Conservation (phyloP, 30 jellyfish, hydroid and myxozoan genomes). For the Aurelia sp. region DNA sequence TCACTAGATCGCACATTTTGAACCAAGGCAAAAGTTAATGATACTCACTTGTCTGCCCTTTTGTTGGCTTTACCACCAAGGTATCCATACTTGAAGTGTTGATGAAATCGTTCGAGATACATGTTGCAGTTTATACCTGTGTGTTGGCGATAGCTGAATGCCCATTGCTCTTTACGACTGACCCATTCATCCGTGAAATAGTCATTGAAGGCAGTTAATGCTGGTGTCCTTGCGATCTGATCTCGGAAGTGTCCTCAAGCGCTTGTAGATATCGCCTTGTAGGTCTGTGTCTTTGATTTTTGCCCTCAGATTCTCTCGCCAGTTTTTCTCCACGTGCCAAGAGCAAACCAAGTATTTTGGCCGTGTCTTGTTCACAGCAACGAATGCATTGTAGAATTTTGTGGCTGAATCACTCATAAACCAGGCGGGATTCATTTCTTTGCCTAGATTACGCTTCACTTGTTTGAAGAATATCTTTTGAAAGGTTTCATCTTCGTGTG, state of each 20-base stretch:
- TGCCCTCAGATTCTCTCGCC: background rate
- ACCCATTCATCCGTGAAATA: conserved; percentile 15
- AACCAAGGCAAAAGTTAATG: no score
- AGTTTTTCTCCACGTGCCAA: conserved; percentile 2
- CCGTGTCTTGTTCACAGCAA: background rate
- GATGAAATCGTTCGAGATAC: background rate
- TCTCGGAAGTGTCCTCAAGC: background rate
- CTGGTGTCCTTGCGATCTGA: background rate
- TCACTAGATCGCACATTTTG: no score
- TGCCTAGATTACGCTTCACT: background rate
- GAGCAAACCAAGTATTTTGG: background rate
- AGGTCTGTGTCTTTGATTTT: background rate
- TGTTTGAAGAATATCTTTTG: background rate
- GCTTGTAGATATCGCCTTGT: background rate
- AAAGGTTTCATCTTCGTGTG: conserved; percentile 9
- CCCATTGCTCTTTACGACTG: conserved; percentile 8
- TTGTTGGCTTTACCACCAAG: background rate
- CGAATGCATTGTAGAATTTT: background rate
- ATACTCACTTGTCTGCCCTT: background rate
- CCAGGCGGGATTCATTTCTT: background rate
- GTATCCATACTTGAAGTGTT: conserved; percentile 3
- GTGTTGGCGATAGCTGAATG: background rate
- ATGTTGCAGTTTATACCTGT: conserved; percentile 5
- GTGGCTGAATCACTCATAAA: conserved; percentile 8
- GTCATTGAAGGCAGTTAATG: background rate